Evolutionary conservation across 2,113 vertebrate genomes (phyloP), one percentile per base, ranked within the genome.

Genomic region (Dicrurus megarhynchus): DNA sequence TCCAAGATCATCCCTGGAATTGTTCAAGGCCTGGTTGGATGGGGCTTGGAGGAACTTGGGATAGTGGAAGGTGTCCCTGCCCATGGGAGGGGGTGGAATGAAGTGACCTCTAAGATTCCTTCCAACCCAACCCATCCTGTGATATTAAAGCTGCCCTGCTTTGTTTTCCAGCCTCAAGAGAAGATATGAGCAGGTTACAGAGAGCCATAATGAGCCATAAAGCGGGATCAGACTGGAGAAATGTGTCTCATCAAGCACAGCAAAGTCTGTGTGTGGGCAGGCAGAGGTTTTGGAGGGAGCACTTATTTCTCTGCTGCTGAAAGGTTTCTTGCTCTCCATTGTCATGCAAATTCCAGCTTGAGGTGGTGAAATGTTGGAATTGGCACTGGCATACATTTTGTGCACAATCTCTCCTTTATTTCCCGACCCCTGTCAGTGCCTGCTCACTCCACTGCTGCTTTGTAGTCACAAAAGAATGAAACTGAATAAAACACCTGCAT

Each of bases 61-160:
- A 5, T 18, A 11, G 17, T 35, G 32, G 41, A 19, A 83, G 14
- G 4, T 61, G 46, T 47, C 30, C n/a, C 30, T 60, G 69, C 16
- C 53, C n/a, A 18, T 2, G 26, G n/a, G 24, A 55, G 20, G 7
- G 23, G 4, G 14, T 41, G 41, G 11, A 5, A 69, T 0, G 0
- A 30, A 39, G 11, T 15, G 28, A 5, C 2, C 16, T n/a, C 14
- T n/a, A 8, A 75, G 20, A n/a, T 30, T 4, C 16, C 16, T 22
- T 68, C 53, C 28, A 46, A 11, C 33, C 11, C 61, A 68, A 39
- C 6, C 26, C 63, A 49, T 22, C 15, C 35, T 68, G 23, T 50
- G 61, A 24, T 39, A 23, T 49, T 57, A 46, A 84, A 73, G 12
- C 10, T 64, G n/a, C 5, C 37, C 30, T 60, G 47, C 10, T 53